These are phyloP conservation scores for Parnassius orleans DNA, from an alignment of 2,888 invertebrate genomes.

Conservation along the genomic window DNA sequence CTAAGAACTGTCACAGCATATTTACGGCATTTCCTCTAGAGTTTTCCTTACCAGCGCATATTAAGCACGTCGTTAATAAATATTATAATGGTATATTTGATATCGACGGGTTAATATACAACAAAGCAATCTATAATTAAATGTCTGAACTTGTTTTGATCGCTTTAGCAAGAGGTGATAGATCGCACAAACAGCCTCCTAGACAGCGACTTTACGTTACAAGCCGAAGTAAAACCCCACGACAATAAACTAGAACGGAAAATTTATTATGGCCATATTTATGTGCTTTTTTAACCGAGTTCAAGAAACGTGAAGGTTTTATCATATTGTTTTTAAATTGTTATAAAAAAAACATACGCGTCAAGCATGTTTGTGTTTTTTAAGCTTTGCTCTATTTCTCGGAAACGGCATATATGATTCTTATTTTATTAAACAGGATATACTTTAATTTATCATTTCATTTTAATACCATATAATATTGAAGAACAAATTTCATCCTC, in stretches of 20 bases:
- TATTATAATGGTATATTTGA: no score
- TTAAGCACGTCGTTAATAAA: neutral
- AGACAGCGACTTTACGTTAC: constrained; percentile 10
- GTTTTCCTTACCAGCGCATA: constrained; percentile 11
- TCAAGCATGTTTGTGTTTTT: no score
- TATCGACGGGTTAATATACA: no score
- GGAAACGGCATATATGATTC: no score
- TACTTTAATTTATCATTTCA: no score
- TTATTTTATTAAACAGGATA: no score
- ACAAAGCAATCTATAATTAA: neutral
- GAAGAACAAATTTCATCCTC: no score
- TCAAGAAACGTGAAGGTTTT: neutral
- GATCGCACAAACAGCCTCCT: no score
- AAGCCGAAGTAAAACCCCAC: constrained; percentile 14
- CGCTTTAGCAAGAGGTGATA: neutral
- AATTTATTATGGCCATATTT: neutral
- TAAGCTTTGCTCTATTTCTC: no score
- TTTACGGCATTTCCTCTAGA: constrained; percentile 20
- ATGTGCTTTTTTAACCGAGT: neutral
- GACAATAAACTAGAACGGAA: neutral
- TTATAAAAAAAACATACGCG: no score
- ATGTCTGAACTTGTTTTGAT: constrained; percentile 9
- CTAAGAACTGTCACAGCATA: constrained; percentile 20
- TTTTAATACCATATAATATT: no score
- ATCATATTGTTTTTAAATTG: no score